Percentiles rank a stretch among this genome's conserved stretches.
Evolutionary conservation across 2,888 invertebrate genomes (phyloP).

Genomic region (Magallana nippona): DNA sequence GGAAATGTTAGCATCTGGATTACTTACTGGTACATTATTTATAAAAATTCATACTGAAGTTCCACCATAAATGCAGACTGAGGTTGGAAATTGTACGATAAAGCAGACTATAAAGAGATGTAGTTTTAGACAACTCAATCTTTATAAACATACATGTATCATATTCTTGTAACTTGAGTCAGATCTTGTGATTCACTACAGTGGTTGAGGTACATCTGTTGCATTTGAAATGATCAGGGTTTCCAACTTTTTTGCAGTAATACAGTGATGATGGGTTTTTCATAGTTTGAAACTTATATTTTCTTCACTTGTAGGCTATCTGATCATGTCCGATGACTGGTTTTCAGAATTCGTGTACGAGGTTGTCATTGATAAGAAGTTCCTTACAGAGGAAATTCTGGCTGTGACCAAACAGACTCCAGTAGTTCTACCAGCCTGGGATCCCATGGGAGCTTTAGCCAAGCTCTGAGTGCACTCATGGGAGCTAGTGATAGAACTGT

Average conservation of each 20-base stretch:
- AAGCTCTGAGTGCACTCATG: conserved; percentile 41
- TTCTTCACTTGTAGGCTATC: conserved; percentile 82
- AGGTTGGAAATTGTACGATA: too few species aligned
- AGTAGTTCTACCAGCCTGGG: conserved; percentile 92
- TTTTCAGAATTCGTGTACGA: conserved; percentile 85
- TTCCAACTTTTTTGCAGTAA: not conserved
- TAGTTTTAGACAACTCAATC: too few species aligned
- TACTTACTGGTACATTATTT: too few species aligned
- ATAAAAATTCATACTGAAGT: too few species aligned
- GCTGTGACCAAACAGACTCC: conserved; percentile 89
- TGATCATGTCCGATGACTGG: conserved; percentile 91
- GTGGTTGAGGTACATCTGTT: too few species aligned
- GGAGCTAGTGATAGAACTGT: too few species aligned
- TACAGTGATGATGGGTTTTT: not conserved
- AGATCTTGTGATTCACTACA: too few species aligned
- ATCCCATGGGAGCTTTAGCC: conserved; percentile 89
- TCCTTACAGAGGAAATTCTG: conserved; percentile 87
- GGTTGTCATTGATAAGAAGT: conserved; percentile 92
- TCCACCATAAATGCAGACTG: too few species aligned
- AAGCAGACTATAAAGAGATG: too few species aligned
- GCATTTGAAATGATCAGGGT: not conserved
- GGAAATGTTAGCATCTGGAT: too few species aligned
- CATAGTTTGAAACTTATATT: not conserved
- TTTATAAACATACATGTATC: too few species aligned
- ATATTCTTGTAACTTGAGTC: too few species aligned